These are phyloP conservation scores for Pectinophora gossypiella DNA, from an alignment of 1,140 invertebrate genomes.

Conservation along the genomic window DNA sequence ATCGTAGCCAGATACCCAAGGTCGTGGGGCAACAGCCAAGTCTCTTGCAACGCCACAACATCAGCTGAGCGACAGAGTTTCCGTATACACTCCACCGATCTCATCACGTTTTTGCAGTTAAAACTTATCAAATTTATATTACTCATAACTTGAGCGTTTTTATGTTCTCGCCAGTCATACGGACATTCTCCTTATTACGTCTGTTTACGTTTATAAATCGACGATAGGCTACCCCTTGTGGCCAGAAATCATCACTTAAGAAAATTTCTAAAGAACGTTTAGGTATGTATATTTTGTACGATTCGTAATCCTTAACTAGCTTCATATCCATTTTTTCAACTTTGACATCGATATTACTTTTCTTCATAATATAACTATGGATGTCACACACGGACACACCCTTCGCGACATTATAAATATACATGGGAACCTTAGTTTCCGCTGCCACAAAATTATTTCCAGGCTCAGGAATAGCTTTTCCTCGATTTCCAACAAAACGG, in stretches of 20 bases:
- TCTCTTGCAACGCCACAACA: constrained; percentile 4
- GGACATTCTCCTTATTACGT: not conserved
- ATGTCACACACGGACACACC: constrained; percentile 2
- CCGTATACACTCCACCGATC: not conserved
- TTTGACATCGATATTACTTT: not conserved
- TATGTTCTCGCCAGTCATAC: not conserved
- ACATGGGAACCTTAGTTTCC: not conserved
- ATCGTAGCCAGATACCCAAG: not conserved
- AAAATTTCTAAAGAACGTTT: not conserved
- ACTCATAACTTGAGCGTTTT: not conserved
- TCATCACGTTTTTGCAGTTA: not conserved
- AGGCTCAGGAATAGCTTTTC: not conserved
- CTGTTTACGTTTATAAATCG: not conserved
- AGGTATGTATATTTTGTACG: constrained; percentile 7
- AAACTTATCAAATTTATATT: not conserved
- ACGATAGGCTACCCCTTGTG: constrained; percentile 1
- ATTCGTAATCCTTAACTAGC: constrained; percentile 3
- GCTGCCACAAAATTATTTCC: constrained; percentile 6
- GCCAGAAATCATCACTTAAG: constrained; percentile 2
- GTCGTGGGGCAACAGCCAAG: constrained; percentile 4
- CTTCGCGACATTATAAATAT: constrained; percentile 10
- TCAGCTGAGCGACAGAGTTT: not conserved
- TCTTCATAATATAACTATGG: not conserved
- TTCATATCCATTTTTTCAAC: constrained; percentile 6
- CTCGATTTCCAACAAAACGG: constrained; percentile 5